Evolutionary conservation across 2,888 invertebrate species (phyloP), one percentile per base, ranked within the genome.

Genomic region (Heliconius erato): DNA sequence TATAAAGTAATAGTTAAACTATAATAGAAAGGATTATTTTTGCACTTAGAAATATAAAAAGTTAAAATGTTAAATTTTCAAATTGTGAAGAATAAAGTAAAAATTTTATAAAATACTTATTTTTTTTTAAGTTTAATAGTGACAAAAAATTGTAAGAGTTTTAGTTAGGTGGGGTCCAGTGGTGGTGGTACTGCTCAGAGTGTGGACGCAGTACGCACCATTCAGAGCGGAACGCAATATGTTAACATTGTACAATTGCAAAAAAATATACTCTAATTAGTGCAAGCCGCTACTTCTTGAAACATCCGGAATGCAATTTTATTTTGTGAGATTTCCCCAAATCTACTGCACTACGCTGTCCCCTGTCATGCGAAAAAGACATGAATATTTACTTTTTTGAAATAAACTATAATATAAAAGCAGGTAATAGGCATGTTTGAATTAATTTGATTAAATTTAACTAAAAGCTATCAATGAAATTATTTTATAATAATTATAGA

Each of bases 181-280:
- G 32, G 54, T 63, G 32, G 76, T 32, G 32, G 35, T n/a, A 28
- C 14, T n/a, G 23, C 32, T 26, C 23, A 9, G 32, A 32, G 67
- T 65, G 69, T 32, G 26, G 49, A 69, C 80, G 65, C 72, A 74
- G 40, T 63, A n/a, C 77, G 74, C 67, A 71, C 44, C 68, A 85
- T 85, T 84, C 81, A 85, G 85, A 84, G 85, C 85, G 82, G 82
- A 86, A 86, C 85, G 85, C 80, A 44, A 81, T 80, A 76, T 80
- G 79, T 80, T 80, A 74, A 79, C 68, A 74, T 44, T 35, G 67
- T 32, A 78, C 49, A 67, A 35, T 44, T 67, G 72, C 67, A 68
- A 79, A 79, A 54, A 79, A 68, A 26, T 68, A 26, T 40, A 54
- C 28, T 35, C 74, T 63, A 63, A 82, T 79, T 74, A 74, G 68